Base-by-base conservation (phyloP, 1,140 invertebrate genomes). In the Bombus difficillimus region DNA sequence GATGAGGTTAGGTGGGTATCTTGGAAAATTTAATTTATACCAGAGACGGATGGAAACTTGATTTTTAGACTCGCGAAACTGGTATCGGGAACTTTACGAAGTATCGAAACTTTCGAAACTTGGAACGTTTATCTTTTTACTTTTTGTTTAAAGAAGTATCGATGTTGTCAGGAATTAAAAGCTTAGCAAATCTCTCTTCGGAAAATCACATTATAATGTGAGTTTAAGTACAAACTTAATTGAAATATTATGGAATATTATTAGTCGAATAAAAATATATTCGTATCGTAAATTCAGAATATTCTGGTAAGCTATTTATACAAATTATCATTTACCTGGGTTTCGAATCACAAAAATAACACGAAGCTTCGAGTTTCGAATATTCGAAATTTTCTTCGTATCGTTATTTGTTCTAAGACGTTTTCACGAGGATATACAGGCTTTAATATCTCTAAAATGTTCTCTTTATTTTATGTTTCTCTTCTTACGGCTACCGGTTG, bases 1-100 rank as follows among this genome's bases (percentile, higher is more conserved):
- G 97, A 98, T 97, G 97, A 98, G 96, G 97, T 98, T 96, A 97
- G 97, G 97, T 98, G 96, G 96, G 97, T 97, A 96, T 57, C 34
- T 15, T 34, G 18, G 0, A 5, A n/a, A 62, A 12, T 62, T 62
- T n/a, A 59, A 28, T 62, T n/a, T 62, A 25, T 59, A 59, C 25
- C 25, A 59, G 57, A 59, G 9, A 12, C 25, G 57, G 57, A 28
- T 59, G 57, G 25, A 12, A 59, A 25, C 25, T 59, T 59, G 57
- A 59, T 59, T 59, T 59, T 59, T 28, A 59, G 25, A 28, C 59
- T 22, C 0, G 59, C 28, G 59, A 62, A 62, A 62, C 59, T 62
- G 3, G 59, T n/a, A 28, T 12, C 59, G 9, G 28, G 10, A 62
- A 62, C 59, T 62, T 62, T n/a, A 28, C 59, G 3, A 53, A 53